These are phyloP conservation scores for Prosapia bicincta DNA, from an alignment of 2,888 invertebrate genomes.

Conservation along the genomic window DNA sequence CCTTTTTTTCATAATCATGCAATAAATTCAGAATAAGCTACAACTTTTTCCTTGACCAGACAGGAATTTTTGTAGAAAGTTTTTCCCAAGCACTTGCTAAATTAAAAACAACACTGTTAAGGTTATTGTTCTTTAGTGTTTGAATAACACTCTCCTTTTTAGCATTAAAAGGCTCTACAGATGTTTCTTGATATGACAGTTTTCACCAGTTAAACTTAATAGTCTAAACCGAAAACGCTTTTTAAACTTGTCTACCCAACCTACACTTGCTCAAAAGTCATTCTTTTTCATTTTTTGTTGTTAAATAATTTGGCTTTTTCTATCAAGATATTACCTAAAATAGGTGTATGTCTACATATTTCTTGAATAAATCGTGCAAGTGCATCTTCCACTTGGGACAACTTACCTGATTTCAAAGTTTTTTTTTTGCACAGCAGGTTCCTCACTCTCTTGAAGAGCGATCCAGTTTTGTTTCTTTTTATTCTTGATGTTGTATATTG, in stretches of 20 bases:
- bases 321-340: constrained; percentile 4
- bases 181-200: not conserved
- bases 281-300: not conserved
- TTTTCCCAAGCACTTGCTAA: not conserved
- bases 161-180: not conserved
- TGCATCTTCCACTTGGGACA: not conserved
- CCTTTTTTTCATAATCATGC: not conserved
- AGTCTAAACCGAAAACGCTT: not conserved
- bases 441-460: not conserved
- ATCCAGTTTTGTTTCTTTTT: not conserved
- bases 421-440: not conserved
- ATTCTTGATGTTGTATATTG: not conserved
- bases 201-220: not conserved
- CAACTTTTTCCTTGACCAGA: not conserved
- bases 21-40: not conserved
- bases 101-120: not conserved
- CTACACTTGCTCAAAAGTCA: not conserved
- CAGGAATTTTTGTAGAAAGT: not conserved
- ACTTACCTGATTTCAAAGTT: not conserved
- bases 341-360: not conserved
- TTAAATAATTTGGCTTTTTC: not conserved
- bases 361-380: constrained; percentile 1
- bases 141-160: not conserved
- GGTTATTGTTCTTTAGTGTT: not conserved
- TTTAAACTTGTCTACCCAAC: constrained; percentile 1